A percentile compares a stretch with the other conserved stretches of the same genome.
Evolutionary conservation across 2,888 invertebrate species (phyloP).

Genomic region (Rhyacophila evoluta): DNA sequence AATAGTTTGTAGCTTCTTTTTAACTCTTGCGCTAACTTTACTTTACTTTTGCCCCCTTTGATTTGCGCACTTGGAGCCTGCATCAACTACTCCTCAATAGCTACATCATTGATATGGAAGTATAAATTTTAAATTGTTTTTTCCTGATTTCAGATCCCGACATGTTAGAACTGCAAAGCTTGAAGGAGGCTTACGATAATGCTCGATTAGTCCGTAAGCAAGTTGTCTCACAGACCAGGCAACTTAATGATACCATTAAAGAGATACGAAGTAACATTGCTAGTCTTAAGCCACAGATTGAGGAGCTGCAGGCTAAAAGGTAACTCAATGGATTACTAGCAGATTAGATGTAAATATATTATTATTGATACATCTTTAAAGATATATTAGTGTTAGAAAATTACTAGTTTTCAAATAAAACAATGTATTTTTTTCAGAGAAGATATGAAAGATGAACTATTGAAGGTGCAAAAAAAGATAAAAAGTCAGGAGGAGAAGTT

Average conservation of each 20-base stretch:
- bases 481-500: constrained; percentile 47
- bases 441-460: constrained; percentile 40
- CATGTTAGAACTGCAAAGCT: constrained; percentile 61
- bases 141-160: constrained; percentile 62
- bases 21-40: no score
- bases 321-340: not conserved
- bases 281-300: constrained; percentile 32
- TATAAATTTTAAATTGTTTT: no score
- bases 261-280: constrained; percentile 30
- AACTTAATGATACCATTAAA: constrained; percentile 35
- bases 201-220: constrained; percentile 59
- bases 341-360: no score
- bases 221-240: constrained; percentile 55
- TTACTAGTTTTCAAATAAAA: no score
- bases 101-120: no score
- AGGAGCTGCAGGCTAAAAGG: constrained; percentile 35
- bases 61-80: no score
- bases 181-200: constrained; percentile 61
- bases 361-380: no score
- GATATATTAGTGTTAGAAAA: no score
- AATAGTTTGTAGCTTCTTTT: no score
- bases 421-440: constrained; percentile 45
- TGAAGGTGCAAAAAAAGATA: constrained; percentile 36
- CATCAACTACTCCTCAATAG: no score
- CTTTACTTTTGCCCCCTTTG: no score